Conservation (phyloP, 2,888 invertebrate species). For the Trichogramma dendrolimi region DNA sequence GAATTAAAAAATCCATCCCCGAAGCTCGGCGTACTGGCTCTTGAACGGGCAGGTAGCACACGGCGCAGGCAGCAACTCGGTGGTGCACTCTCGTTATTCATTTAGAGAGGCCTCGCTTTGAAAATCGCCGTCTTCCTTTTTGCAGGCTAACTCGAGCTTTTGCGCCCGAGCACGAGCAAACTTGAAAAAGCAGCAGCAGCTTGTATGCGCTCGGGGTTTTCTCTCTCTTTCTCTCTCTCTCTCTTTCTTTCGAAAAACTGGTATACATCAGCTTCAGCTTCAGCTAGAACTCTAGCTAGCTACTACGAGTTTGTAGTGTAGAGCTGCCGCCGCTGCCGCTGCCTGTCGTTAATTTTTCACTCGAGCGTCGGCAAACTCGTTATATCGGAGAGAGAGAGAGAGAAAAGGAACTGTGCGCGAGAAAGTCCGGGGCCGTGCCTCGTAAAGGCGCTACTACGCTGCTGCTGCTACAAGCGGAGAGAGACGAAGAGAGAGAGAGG, state of each 20-base stretch:
- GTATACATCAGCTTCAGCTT: no score
- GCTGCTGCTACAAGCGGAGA: no score
- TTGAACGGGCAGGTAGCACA: no score
- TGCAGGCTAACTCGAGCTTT: not conserved
- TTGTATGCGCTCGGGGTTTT: not conserved
- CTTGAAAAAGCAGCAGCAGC: not conserved
- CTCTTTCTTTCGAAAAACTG: not conserved
- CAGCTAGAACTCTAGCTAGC: no score
- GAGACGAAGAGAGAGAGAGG: not conserved
- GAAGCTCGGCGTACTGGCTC: no score
- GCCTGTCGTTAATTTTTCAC: not conserved
- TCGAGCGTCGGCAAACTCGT: no score
- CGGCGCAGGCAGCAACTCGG: not conserved
- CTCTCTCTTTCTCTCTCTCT: not conserved
- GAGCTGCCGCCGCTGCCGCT: not conserved
- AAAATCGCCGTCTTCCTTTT: slow-evolving; percentile 7
- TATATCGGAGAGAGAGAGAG: no score
- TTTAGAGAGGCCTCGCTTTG: not conserved
- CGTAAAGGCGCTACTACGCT: no score
- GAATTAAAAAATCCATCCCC: no score
- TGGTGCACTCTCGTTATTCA: slow-evolving; percentile 17
- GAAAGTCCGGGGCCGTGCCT: no score
- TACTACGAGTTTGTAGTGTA: no score
- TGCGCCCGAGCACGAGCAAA: not conserved
- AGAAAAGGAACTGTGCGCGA: no score